Evolutionary conservation across 2,113 vertebrate genomes (phyloP).

Genomic region (Tyto alba): DNA sequence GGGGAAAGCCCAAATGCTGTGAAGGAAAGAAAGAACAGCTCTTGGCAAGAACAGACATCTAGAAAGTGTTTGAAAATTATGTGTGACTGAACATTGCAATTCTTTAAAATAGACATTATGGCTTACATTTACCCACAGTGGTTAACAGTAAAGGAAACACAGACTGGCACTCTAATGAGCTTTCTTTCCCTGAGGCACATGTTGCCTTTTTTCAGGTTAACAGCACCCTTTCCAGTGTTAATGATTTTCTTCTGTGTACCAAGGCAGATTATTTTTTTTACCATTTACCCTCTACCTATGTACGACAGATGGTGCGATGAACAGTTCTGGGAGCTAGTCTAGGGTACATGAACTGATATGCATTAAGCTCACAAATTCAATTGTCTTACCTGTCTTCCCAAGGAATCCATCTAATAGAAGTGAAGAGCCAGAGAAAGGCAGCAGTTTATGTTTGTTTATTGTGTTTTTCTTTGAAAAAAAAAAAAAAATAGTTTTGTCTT

Average conservation of each 20-base stretch:
- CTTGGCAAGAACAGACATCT: not conserved
- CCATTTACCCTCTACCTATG: not conserved
- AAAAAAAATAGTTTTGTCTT: not conserved
- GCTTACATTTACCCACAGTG: not conserved
- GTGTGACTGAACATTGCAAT: not conserved
- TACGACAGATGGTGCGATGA: not conserved
- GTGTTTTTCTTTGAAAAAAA: not conserved
- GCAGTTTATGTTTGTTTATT: conserved; percentile 44
- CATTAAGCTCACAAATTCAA: conserved; percentile 61
- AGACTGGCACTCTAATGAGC: conserved; percentile 31
- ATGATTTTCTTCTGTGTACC: conserved; percentile 15
- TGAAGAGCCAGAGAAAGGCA: conserved; percentile 23
- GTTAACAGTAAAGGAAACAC: not conserved
- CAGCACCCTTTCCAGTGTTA: not conserved
- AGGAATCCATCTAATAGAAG: conserved; percentile 51
- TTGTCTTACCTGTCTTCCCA: conserved; percentile 55
- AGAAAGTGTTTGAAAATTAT: not conserved
- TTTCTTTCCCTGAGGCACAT: not conserved
- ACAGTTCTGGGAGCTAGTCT: conserved; percentile 27
- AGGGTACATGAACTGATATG: conserved; percentile 53
- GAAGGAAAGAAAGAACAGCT: not conserved
- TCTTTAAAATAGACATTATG: conserved; percentile 13
- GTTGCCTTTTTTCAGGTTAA: conserved; percentile 18
- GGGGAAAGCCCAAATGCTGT: not conserved
- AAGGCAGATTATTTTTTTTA: not conserved